Percentiles rank a stretch among this genome's conserved stretches.
phyloP scores from a whole-genome alignment of 1,140 invertebrate species.

The Calosoma granatense region DNA sequence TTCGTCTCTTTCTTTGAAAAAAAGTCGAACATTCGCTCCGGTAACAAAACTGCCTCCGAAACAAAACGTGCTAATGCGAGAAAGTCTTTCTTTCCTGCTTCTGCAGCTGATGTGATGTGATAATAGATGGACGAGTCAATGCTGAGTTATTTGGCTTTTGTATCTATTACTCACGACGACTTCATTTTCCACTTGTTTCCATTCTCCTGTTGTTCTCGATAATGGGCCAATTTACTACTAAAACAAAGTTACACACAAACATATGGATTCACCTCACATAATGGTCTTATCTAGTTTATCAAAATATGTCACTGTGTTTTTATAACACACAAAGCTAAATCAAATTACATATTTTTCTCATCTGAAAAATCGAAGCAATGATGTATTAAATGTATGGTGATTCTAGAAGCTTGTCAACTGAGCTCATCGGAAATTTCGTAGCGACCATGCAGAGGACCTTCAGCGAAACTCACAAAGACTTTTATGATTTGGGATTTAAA shows the following conservation, averaged over 20 bases:
- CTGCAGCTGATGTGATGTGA: too few species aligned
- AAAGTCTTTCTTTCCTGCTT: neutral
- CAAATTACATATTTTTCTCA: too few species aligned
- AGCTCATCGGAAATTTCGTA: neutral
- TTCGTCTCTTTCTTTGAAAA: neutral
- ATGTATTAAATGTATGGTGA: too few species aligned
- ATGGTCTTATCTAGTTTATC: neutral
- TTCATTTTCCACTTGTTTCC: neutral
- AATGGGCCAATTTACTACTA: neutral
- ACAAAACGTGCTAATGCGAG: neutral
- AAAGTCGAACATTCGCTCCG: neutral
- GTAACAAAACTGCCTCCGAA: neutral
- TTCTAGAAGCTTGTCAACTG: neutral
- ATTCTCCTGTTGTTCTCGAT: conserved; percentile 1
- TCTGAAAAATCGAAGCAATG: too few species aligned
- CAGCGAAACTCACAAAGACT: neutral
- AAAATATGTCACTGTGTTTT: too few species aligned
- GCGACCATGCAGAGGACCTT: neutral
- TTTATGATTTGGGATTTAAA: conserved; percentile 5
- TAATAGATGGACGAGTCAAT: conserved; percentile 4
- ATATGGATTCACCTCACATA: neutral
- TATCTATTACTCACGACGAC: neutral
- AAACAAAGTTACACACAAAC: too few species aligned
- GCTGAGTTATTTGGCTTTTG: neutral
- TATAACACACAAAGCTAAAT: too few species aligned